phyloP scores from a whole-genome alignment of 2,797 vertebrate genomes.

The Tenualosa thibaudeaui region DNA sequence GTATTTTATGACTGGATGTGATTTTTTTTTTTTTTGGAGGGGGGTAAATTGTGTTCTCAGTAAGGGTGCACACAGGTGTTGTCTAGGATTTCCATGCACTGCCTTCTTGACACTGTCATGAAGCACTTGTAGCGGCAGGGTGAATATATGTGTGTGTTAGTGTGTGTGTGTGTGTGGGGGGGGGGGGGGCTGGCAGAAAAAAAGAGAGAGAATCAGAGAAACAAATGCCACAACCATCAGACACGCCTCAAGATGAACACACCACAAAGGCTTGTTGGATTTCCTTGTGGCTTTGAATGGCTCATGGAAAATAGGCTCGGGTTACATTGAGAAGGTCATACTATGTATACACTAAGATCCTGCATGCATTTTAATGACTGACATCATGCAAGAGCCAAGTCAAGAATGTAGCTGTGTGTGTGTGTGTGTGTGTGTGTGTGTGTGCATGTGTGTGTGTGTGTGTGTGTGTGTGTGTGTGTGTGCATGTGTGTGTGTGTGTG shows the following conservation, averaged over 20 bases:
- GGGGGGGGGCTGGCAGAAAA: neutral
- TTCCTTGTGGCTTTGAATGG: constrained; percentile 31
- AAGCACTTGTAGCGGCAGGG: neutral
- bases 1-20: too few species aligned
- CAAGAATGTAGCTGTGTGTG: neutral
- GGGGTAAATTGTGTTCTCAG: neutral
- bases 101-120: neutral
- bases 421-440: neutral
- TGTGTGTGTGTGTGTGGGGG: neutral
- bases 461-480: neutral
- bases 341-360: constrained; percentile 31
- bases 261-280: constrained; percentile 23
- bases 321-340: constrained; percentile 35
- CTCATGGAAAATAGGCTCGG: constrained; percentile 19
- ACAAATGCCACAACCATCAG: neutral
- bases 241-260: neutral
- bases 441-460: neutral
- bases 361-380: constrained; percentile 32
- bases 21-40: neutral
- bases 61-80: neutral
- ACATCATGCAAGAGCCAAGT: neutral
- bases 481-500: too few species aligned
- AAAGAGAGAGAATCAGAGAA: neutral
- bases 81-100: neutral
- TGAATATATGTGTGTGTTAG: neutral